phyloP scores from a whole-genome alignment of 2,888 invertebrate species.

The Pollenia amentaria region DNA sequence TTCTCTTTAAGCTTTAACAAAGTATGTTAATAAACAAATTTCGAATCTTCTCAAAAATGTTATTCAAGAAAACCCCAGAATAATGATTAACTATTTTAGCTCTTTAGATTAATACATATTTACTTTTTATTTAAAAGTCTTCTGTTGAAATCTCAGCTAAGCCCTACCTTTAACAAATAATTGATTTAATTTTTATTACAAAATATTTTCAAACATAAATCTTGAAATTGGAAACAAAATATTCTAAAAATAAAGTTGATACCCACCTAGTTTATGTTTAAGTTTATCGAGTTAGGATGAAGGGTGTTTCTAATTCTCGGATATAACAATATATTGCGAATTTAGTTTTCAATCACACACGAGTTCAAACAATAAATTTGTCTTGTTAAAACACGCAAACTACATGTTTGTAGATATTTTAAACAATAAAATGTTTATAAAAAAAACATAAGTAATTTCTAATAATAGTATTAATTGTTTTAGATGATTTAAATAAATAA shows the following conservation, averaged over 20 bases:
- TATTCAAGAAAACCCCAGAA: too few relatives aligned
- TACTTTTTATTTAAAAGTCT: not conserved
- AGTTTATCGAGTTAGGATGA: not conserved
- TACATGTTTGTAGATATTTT: conserved; percentile 11
- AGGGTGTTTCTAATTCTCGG: not conserved
- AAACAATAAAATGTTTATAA: not conserved
- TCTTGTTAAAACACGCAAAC: conserved; percentile 30
- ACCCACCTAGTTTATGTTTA: not conserved
- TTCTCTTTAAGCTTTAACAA: too few relatives aligned
- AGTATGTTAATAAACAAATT: too few relatives aligned
- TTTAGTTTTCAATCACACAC: not conserved
- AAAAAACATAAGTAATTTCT: not conserved
- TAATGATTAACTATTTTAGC: not conserved
- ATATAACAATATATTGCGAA: not conserved
- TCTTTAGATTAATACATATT: not conserved
- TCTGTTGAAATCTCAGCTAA: not conserved
- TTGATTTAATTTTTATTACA: not conserved
- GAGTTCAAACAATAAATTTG: not conserved
- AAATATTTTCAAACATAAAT: too few relatives aligned
- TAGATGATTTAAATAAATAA: not conserved
- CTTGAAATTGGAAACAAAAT: too few relatives aligned
- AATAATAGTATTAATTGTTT: not conserved
- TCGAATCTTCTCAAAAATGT: too few relatives aligned
- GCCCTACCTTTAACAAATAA: not conserved
- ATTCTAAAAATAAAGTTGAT: too few relatives aligned